These are phyloP conservation scores for Lipophrys pholis DNA, from an alignment of 2,113 vertebrate species.

Conservation along the genomic window DNA sequence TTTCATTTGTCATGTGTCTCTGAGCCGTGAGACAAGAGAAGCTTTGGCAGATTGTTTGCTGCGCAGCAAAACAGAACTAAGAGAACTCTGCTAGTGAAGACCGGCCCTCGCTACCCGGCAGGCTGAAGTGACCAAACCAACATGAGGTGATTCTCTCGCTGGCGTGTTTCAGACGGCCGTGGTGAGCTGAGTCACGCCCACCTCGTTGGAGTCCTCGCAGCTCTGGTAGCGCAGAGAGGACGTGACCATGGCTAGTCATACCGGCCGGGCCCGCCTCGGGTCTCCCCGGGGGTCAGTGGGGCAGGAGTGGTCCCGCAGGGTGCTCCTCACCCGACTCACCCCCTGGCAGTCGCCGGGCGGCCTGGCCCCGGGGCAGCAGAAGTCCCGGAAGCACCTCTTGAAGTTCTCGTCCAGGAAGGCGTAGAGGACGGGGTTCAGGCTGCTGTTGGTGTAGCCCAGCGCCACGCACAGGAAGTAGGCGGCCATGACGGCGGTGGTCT, in stretches of 20 bases:
- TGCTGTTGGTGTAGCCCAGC: constrained; percentile 97
- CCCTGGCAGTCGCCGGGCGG: constrained; percentile 83
- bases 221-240: constrained; percentile 84
- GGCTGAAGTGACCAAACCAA: no score
- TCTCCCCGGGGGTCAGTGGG: constrained; percentile 77
- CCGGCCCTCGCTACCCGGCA: no score
- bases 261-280: constrained; percentile 84
- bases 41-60: no score
- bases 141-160: no score
- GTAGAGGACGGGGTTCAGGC: constrained; percentile 92
- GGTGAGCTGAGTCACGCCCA: constrained; percentile 92
- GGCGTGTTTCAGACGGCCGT: constrained; percentile 82
- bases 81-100: no score
- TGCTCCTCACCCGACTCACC: constrained; percentile 88
- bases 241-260: constrained; percentile 98
- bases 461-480: constrained; percentile 98
- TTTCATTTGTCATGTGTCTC: no score
- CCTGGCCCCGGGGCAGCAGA: constrained; percentile 88
- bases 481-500: constrained; percentile 90
- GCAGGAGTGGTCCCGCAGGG: constrained; percentile 87
- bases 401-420: constrained; percentile 94
- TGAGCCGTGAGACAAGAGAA: no score
- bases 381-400: constrained; percentile 96
- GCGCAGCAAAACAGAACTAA: no score
- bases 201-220: constrained; percentile 88